Conservation (phyloP, 2,113 vertebrate species). For the Tachysurus fulvidraco region DNA sequence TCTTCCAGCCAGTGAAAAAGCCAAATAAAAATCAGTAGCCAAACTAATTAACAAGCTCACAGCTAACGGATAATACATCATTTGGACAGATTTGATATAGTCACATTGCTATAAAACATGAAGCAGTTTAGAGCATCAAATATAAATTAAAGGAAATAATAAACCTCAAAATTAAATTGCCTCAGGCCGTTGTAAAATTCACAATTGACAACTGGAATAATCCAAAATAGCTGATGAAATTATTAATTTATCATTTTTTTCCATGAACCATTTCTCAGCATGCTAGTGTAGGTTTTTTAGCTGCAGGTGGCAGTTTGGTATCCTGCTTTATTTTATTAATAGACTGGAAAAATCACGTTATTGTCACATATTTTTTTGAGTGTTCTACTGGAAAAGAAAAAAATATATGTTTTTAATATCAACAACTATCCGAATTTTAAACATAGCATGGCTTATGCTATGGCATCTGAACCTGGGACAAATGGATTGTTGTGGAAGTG, state of each 20-base stretch:
- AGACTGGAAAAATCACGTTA: not conserved
- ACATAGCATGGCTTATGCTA: not conserved
- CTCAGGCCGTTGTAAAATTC: not conserved
- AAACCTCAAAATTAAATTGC: not conserved
- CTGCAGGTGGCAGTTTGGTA: not conserved
- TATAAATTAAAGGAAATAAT: conserved; percentile 11
- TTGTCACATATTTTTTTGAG: not conserved
- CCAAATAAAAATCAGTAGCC: not conserved
- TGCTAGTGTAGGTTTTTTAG: not conserved
- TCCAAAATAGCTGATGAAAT: not conserved
- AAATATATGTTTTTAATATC: not conserved
- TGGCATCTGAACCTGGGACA: not conserved
- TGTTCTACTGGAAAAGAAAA: not conserved
- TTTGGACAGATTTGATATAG: not conserved
- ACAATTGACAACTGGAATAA: not conserved
- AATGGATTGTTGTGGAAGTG: not conserved
- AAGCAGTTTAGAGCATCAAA: not conserved
- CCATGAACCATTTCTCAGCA: not conserved
- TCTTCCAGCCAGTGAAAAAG: not conserved
- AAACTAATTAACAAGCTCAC: not conserved
- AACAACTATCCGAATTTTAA: not conserved
- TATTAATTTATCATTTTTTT: not conserved
- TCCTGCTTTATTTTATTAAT: not conserved
- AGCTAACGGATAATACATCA: not conserved
- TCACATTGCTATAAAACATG: not conserved